Base-by-base conservation (phyloP, 1,140 invertebrate genomes). In the Drosophila willistoni region DNA sequence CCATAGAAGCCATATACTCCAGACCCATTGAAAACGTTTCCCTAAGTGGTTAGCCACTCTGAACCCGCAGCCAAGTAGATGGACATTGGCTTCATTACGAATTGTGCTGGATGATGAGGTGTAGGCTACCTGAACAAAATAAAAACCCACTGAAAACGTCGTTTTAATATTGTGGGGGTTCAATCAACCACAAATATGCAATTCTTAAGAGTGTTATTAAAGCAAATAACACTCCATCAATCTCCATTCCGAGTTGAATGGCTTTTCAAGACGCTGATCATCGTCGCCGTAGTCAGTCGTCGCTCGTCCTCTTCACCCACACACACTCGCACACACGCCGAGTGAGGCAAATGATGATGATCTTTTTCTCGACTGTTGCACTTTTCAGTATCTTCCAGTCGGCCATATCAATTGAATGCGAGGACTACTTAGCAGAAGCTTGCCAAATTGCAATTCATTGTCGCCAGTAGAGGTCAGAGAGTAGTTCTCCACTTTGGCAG, bases 401-500 rank as follows among this genome's bases (percentile, higher is more conserved):
- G 39, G 62, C 22, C 34, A 41, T 67, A 75, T 71, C 67, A 67
- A 74, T 71, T 71, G 75, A 25, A 51, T 51, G 44, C 2, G 76
- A 75, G 68, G 72, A 67, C 68, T 63, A 62, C 17, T 59, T 59
- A 17, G 56, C 41, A 59, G 54, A 59, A 59, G 56, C 55, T 7
- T 68, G 61, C 68, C n/a, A 78, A 75, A 75, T 60, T 78, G 76
- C 76, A 71, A 78, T 78, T 78, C 76, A 78, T 78, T 78, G 72
- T 71, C 61, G 76, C 68, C 76, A 41, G 56, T 14, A 25, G 34
- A 47, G 51, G 17, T 25, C 5, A 7, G 13, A 51, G 4, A 25
- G 42, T n/a, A 51, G 44, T 51, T 51, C 44, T 22, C 44, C 44
- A 51, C 2, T 22, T 51, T 17, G 44, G 14, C 44, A 47, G 44